Evolutionary conservation across 1,140 invertebrate genomes (phyloP).

Genomic region (Homalodisca vitripennis): DNA sequence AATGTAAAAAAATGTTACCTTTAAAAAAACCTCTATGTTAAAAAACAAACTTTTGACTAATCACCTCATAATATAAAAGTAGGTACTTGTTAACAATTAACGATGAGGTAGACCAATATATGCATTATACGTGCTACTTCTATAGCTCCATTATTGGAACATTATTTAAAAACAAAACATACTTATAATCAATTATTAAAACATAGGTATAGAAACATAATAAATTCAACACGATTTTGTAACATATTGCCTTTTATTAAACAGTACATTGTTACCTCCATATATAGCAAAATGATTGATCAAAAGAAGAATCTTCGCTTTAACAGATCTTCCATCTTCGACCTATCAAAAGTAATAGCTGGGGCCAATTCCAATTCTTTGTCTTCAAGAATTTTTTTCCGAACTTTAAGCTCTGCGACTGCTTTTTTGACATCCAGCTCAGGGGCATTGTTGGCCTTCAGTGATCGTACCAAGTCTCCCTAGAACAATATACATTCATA

Average conservation of each 20-base stretch:
- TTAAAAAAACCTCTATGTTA: no score
- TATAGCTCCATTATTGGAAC: no score
- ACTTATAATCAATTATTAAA: no score
- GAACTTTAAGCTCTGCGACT: slow-evolving; percentile 85
- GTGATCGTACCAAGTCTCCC: slow-evolving; percentile 84
- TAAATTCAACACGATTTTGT: neutral
- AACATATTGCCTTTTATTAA: neutral
- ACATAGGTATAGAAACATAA: neutral
- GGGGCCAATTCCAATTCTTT: slow-evolving; percentile 86
- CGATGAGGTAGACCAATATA: no score
- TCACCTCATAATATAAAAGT: no score
- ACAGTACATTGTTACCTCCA: slow-evolving; percentile 82
- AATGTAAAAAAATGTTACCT: no score
- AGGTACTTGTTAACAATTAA: no score
- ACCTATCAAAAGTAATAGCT: slow-evolving; percentile 79
- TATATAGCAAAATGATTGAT: slow-evolving; percentile 99
- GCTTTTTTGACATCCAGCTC: slow-evolving; percentile 93
- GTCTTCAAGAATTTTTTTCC: slow-evolving; percentile 92
- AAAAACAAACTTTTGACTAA: no score
- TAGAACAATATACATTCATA: no score
- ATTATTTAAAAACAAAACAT: no score
- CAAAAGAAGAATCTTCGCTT: slow-evolving; percentile 98
- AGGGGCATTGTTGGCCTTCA: slow-evolving; percentile 83
- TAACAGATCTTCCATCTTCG: slow-evolving; percentile 95
- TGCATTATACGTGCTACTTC: no score